phyloP scores from a whole-genome alignment of 2,888 invertebrate species.

The Quadriops clusia region DNA sequence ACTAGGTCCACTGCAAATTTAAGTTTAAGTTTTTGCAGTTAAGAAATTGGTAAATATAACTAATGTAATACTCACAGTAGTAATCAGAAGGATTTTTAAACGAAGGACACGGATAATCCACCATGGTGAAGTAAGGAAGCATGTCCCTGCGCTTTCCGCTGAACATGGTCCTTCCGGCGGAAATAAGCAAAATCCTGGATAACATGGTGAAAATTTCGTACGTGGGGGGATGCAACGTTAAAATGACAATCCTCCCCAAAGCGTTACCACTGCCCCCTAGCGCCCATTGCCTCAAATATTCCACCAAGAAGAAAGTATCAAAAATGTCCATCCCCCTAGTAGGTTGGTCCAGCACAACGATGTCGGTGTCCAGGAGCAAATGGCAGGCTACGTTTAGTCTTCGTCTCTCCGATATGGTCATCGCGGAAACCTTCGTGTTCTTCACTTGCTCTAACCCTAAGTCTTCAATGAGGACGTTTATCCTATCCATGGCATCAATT shows the following conservation, averaged over 20 bases:
- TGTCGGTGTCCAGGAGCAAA: constrained; percentile 71
- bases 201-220: constrained; percentile 94
- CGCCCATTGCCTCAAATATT: constrained; percentile 88
- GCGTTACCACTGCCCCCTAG: constrained; percentile 36
- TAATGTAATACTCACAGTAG: constrained; percentile 56
- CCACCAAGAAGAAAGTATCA: constrained; percentile 89
- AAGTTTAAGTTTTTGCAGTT: constrained; percentile 2
- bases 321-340: constrained; percentile 87
- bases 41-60: neutral
- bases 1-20: constrained; percentile 72
- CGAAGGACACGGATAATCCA: constrained; percentile 90
- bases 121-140: constrained; percentile 77
- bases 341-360: constrained; percentile 80
- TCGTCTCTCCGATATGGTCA: constrained; percentile 80
- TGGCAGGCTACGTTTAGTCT: constrained; percentile 84
- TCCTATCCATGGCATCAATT: constrained; percentile 64
- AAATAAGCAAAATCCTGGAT: constrained; percentile 71
- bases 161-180: constrained; percentile 84
- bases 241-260: constrained; percentile 61
- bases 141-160: constrained; percentile 81
- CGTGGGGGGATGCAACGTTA: constrained; percentile 88
- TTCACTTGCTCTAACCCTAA: constrained; percentile 81
- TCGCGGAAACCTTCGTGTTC: constrained; percentile 70
- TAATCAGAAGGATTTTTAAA: constrained; percentile 96
- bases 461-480: constrained; percentile 81